phyloP scores from a whole-genome alignment of 2,113 vertebrate genomes.

The Silurus asotus region DNA sequence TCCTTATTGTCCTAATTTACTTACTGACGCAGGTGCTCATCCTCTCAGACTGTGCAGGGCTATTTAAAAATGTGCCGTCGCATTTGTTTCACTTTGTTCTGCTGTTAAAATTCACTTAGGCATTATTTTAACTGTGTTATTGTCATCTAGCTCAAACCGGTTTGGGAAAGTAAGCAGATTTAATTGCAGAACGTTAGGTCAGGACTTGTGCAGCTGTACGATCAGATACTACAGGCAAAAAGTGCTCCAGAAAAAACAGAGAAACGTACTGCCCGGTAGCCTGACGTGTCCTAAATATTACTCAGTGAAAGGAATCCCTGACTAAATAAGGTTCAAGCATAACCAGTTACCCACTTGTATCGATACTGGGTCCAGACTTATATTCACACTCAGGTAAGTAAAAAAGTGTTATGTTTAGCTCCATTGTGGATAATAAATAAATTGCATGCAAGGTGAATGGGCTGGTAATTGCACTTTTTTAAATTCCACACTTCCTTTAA shows the following conservation, averaged over 20 bases:
- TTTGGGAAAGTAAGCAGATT: constrained; percentile 52
- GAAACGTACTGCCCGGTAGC: background rate
- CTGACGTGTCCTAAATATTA: background rate
- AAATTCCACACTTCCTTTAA: background rate
- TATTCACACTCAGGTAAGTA: background rate
- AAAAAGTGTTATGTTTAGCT: background rate
- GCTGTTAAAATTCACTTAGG: constrained; percentile 53
- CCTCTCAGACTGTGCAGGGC: constrained; percentile 40
- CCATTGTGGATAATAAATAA: background rate
- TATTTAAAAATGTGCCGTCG: constrained; percentile 53
- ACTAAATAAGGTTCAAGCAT: background rate
- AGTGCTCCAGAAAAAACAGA: constrained; percentile 1
- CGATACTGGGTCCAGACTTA: background rate
- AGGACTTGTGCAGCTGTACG: constrained; percentile 17
- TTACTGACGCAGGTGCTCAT: constrained; percentile 50
- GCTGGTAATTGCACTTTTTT: background rate
- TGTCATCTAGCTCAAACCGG: constrained; percentile 34
- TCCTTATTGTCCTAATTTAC: constrained; percentile 53
- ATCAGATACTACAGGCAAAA: constrained; percentile 9
- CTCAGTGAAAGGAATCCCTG: background rate
- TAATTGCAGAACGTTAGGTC: constrained; percentile 44
- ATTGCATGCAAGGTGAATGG: background rate
- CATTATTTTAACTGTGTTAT: constrained; percentile 44
- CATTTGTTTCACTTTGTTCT: constrained; percentile 52
- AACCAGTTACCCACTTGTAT: background rate